These are phyloP conservation scores for Lepidocyrtinus sp. DNA, from an alignment of 2,888 invertebrate species.

Conservation along the genomic window DNA sequence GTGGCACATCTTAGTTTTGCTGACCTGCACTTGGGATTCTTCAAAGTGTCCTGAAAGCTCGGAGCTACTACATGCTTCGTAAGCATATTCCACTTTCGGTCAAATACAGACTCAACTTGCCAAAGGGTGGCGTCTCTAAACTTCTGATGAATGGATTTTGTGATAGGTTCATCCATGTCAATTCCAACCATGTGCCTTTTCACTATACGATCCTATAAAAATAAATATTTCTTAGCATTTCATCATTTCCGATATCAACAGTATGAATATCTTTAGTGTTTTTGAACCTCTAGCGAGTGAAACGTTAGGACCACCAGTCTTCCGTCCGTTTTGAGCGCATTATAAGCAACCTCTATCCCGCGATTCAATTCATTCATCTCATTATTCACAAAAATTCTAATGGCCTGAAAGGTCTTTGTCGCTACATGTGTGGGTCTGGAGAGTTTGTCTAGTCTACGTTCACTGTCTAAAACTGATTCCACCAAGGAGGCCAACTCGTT, in stretches of 20 bases:
- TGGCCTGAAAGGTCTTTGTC: conserved; percentile 93
- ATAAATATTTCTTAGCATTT: conserved; percentile 2
- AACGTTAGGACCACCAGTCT: conserved; percentile 88
- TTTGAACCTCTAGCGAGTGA: conserved; percentile 78
- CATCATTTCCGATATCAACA: neutral
- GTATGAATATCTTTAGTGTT: neutral
- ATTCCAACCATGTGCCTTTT: conserved; percentile 90
- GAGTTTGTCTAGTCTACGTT: conserved; percentile 80
- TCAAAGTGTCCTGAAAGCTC: conserved; percentile 80
- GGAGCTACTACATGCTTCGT: conserved; percentile 88
- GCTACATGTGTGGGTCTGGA: conserved; percentile 85
- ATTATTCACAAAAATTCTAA: conserved; percentile 96
- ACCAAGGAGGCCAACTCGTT: conserved; percentile 85
- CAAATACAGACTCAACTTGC: conserved; percentile 77
- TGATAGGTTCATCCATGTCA: conserved; percentile 81
- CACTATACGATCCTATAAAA: conserved; percentile 90
- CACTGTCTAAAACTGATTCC: conserved; percentile 75
- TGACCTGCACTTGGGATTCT: conserved; percentile 89
- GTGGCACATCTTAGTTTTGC: conserved; percentile 89
- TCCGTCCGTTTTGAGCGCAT: conserved; percentile 85
- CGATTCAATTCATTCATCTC: conserved; percentile 96
- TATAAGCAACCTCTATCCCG: conserved; percentile 83
- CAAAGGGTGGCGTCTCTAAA: conserved; percentile 79
- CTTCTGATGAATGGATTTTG: conserved; percentile 79
- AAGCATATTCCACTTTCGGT: conserved; percentile 83